These are phyloP conservation scores for Sisor rabdophorus DNA, from an alignment of 2,113 vertebrate genomes.

Conservation along the genomic window DNA sequence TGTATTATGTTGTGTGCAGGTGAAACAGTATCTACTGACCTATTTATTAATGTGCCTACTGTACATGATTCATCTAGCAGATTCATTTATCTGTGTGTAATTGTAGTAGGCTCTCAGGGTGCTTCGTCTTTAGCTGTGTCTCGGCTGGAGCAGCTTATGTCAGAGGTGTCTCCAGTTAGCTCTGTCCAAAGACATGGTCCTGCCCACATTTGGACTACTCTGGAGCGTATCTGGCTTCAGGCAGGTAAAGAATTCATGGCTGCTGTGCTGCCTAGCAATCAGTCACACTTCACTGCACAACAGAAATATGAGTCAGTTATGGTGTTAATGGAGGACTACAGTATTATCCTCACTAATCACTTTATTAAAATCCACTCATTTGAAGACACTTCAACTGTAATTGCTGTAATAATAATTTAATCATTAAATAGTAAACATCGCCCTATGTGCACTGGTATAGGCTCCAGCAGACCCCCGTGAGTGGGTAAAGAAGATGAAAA, in stretches of 20 bases:
- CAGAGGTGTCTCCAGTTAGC: slow-evolving; percentile 82
- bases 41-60: slow-evolving; percentile 3
- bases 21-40: not conserved
- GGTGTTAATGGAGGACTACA: not conserved
- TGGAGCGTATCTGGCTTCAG: slow-evolving; percentile 95
- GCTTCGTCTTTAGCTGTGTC: slow-evolving; percentile 86
- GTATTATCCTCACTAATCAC: not conserved
- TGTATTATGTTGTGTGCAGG: slow-evolving; percentile 11
- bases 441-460: no score
- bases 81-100: no score
- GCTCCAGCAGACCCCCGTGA: no score
- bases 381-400: not conserved
- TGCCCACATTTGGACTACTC: slow-evolving; percentile 83
- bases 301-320: not conserved
- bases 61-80: not conserved
- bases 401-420: not conserved
- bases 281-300: not conserved
- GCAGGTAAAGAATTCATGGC: slow-evolving; percentile 75
- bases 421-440: not conserved
- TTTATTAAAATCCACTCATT: not conserved
- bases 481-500: no score
- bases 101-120: slow-evolving; percentile 75
- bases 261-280: not conserved
- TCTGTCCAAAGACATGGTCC: slow-evolving; percentile 83
- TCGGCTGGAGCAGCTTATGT: slow-evolving; percentile 90